phyloP scores from a whole-genome alignment of 2,888 invertebrate genomes.

The Acrobasis repandana region DNA sequence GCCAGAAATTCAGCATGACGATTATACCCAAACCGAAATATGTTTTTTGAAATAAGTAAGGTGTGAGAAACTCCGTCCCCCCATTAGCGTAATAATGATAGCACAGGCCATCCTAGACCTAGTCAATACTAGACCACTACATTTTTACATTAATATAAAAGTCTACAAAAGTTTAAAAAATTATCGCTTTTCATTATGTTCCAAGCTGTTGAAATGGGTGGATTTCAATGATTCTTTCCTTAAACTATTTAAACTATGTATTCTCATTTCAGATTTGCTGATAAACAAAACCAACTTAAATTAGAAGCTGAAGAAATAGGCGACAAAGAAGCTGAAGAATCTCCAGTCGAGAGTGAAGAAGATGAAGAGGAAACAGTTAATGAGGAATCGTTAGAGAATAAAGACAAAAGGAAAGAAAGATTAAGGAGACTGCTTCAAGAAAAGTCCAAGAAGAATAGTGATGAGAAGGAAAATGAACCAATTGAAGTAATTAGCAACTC shows the following conservation, averaged over 20 bases:
- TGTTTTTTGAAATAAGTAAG: too few species aligned
- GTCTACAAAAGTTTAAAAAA: too few species aligned
- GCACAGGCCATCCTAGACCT: too few species aligned
- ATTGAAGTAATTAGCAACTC: conserved; percentile 26
- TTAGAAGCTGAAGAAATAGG: conserved; percentile 70
- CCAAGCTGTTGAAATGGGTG: too few species aligned
- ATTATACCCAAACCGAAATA: too few species aligned
- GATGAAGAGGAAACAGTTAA: conserved; percentile 56
- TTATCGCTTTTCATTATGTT: too few species aligned
- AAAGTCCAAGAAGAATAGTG: conserved; percentile 49
- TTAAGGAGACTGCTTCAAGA: conserved; percentile 60
- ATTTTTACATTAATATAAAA: too few species aligned
- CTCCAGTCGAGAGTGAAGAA: conserved; percentile 71
- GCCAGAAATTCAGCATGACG: too few species aligned
- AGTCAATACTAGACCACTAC: too few species aligned
- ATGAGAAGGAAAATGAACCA: conserved; percentile 33
- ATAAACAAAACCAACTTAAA: conserved; percentile 67
- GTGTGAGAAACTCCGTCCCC: too few species aligned
- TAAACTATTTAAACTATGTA: not conserved
- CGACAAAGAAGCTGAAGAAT: conserved; percentile 75
- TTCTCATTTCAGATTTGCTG: conserved; percentile 62
- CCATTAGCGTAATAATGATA: too few species aligned
- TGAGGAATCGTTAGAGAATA: conserved; percentile 51
- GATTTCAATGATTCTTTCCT: too few species aligned
- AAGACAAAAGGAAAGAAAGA: conserved; percentile 63